Conservation (phyloP, 2,797 vertebrate genomes). For the Lemur catta region DNA sequence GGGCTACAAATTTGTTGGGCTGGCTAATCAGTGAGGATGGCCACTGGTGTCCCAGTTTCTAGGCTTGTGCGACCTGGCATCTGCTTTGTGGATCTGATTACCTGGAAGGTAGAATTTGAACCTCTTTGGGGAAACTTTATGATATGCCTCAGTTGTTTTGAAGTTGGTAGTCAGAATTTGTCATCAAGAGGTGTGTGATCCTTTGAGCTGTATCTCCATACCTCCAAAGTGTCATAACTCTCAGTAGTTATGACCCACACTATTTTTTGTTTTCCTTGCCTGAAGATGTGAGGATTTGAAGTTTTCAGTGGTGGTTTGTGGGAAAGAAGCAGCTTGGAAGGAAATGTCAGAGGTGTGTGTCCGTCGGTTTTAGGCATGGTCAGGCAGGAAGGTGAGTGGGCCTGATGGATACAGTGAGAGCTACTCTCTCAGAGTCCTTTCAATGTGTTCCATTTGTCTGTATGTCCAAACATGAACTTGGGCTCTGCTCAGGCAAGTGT, state of each 20-base stretch:
- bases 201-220: neutral
- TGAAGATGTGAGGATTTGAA: neutral
- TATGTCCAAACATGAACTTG: neutral
- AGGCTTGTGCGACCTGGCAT: neutral
- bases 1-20: neutral
- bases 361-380: conserved; percentile 19
- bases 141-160: neutral
- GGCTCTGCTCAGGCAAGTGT: neutral
- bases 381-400: neutral
- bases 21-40: neutral
- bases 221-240: neutral
- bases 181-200: neutral
- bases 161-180: neutral
- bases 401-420: neutral
- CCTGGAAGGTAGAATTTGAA: neutral
- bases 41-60: neutral
- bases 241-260: neutral
- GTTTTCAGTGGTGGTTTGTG: neutral
- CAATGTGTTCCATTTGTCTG: neutral
- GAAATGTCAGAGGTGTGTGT: neutral
- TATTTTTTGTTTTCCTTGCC: neutral
- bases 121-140: neutral
- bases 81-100: neutral
- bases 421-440: neutral
- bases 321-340: neutral